Conservation (phyloP, 2,888 invertebrate genomes). For the Imbricaverruca yamaguchii region DNA sequence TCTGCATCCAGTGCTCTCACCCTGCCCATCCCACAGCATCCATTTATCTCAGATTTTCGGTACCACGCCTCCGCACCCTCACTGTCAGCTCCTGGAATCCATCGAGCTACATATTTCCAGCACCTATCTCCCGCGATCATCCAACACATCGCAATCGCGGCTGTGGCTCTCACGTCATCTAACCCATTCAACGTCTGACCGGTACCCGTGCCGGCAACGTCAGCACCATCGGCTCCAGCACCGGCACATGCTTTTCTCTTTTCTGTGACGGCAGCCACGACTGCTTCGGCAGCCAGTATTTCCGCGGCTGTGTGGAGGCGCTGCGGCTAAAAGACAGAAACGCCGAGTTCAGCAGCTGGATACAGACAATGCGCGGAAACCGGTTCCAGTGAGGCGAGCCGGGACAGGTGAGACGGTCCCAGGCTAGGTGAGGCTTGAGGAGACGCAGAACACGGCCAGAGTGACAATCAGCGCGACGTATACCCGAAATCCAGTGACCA, state of each 20-base stretch:
- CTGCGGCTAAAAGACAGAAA: not conserved
- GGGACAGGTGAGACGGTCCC: not conserved
- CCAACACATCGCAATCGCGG: no score
- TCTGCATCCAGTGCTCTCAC: no score
- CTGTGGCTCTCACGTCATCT: not conserved
- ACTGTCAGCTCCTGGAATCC: no score
- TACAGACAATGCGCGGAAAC: not conserved
- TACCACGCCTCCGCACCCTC: no score
- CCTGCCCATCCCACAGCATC: no score
- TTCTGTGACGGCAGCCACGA: not conserved
- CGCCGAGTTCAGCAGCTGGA: not conserved
- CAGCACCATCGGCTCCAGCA: not conserved
- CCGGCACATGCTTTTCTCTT: not conserved
- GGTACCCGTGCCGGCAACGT: not conserved
- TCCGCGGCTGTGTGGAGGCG: not conserved
- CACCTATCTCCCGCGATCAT: no score
- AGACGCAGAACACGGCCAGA: no score
- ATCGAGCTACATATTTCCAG: no score
- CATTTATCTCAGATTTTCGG: no score
- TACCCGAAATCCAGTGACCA: no score
- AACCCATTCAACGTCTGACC: not conserved
- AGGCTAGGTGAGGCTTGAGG: not conserved
- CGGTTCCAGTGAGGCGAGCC: not conserved
- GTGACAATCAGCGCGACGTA: no score
- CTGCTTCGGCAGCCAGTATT: not conserved